Evolutionary conservation across 2,797 vertebrate species (phyloP).

Genomic region (Coregonus ussuriensis): DNA sequence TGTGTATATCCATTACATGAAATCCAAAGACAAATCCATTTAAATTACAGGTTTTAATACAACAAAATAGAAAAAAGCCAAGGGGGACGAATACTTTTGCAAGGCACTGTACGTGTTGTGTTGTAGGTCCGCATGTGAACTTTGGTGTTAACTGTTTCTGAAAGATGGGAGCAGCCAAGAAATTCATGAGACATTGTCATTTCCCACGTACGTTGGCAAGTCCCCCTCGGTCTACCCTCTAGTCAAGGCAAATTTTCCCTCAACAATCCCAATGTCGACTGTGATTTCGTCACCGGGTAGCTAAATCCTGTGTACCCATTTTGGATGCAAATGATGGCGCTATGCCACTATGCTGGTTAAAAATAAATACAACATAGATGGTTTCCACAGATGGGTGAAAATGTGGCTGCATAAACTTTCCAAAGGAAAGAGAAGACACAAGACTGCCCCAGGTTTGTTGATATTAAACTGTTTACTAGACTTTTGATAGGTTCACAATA

Average conservation of each 20-base stretch:
- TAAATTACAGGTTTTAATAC: too few relatives aligned
- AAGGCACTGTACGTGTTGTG: neutral
- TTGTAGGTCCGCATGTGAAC: neutral
- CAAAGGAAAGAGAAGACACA: neutral
- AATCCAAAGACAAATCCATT: too few relatives aligned
- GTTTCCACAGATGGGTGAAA: too few relatives aligned
- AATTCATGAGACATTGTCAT: constrained; percentile 67
- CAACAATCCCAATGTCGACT: constrained; percentile 67
- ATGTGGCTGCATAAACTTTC: too few relatives aligned
- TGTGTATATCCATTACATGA: too few relatives aligned
- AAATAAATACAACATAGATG: neutral
- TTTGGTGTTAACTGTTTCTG: constrained; percentile 32
- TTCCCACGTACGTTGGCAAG: constrained; percentile 55
- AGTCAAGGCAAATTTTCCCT: constrained; percentile 70
- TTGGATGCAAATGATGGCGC: constrained; percentile 54
- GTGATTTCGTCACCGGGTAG: constrained; percentile 73
- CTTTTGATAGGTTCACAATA: neutral
- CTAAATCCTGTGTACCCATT: constrained; percentile 50
- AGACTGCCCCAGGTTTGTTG: neutral
- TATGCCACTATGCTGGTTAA: neutral
- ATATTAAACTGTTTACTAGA: neutral
- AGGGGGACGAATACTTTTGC: too few relatives aligned
- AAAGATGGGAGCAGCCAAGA: constrained; percentile 66
- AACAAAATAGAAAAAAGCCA: too few relatives aligned
- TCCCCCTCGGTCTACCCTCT: constrained; percentile 62